Percentiles rank a stretch among this genome's conserved stretches.
These are phyloP conservation scores for Stegostoma tigrinum DNA, from an alignment of 2,113 vertebrate species.

Conservation along the genomic window DNA sequence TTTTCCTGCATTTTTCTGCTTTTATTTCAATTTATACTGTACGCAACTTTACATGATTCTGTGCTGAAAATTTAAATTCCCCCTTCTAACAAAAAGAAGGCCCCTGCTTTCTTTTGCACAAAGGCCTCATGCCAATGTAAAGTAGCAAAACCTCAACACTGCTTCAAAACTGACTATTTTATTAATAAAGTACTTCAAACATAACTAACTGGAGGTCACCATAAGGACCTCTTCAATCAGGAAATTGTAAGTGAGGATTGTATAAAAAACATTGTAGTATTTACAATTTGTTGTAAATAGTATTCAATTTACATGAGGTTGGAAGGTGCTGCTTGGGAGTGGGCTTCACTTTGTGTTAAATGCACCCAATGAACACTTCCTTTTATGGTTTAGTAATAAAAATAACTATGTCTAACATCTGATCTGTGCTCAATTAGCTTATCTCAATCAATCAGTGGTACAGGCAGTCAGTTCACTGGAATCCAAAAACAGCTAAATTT, in stretches of 20 bases:
- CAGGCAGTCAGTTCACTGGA: background rate
- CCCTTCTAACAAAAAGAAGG: background rate
- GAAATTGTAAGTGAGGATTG: background rate
- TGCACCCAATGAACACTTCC: background rate
- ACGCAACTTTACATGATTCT: too few relatives aligned
- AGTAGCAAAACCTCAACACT: background rate
- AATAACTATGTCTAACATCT: background rate
- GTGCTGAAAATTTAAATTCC: background rate
- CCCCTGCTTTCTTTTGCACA: background rate
- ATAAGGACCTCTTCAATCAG: background rate
- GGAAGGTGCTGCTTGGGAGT: background rate
- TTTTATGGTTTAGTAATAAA: background rate
- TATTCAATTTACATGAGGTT: background rate
- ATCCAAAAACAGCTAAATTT: background rate
- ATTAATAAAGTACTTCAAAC: background rate
- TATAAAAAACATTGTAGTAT: background rate
- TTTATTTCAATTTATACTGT: too few relatives aligned
- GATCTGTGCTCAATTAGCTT: background rate
- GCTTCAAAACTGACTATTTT: background rate
- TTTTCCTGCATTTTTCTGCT: too few relatives aligned
- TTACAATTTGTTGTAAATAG: background rate
- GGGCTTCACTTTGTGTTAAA: background rate
- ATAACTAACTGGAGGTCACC: background rate
- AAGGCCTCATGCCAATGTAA: background rate
- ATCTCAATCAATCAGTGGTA: background rate